Evolutionary conservation across 2,888 invertebrate species (phyloP).

Genomic region (Dicyrtoma fusca): DNA sequence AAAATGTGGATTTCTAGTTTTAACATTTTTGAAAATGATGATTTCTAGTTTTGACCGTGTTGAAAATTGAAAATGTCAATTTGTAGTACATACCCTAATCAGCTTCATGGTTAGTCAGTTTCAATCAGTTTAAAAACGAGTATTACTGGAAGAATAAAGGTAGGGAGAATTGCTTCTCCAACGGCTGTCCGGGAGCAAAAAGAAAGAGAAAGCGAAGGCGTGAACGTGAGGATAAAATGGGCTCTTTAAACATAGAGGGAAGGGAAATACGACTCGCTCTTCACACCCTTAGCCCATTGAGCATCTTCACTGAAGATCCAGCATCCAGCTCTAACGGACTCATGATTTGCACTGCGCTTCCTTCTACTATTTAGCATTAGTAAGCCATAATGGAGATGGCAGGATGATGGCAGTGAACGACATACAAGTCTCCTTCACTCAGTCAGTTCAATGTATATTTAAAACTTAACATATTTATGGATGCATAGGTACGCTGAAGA

Average conservation of each 20-base stretch:
- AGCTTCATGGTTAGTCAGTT: not conserved
- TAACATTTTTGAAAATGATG: too few species aligned
- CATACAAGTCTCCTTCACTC: too few species aligned
- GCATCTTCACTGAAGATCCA: not conserved
- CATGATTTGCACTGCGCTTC: slow-evolving; percentile 2
- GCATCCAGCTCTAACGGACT: not conserved
- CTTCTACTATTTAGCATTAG: slow-evolving; percentile 25
- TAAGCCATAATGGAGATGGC: slow-evolving; percentile 16
- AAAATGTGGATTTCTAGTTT: too few species aligned
- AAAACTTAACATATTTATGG: too few species aligned
- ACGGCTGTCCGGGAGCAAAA: too few species aligned
- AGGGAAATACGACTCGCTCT: slow-evolving; percentile 1
- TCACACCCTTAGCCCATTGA: not conserved
- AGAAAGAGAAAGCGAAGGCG: not conserved
- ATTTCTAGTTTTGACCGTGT: too few species aligned
- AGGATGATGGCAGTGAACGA: not conserved
- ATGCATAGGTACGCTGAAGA: too few species aligned
- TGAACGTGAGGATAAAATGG: not conserved
- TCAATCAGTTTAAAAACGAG: not conserved
- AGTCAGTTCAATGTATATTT: too few species aligned
- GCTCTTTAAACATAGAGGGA: slow-evolving; percentile 6
- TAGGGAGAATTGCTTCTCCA: too few species aligned
- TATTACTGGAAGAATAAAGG: too few species aligned
- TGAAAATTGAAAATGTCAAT: too few species aligned
- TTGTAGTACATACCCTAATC: not conserved